Percentiles rank a stretch among this genome's conserved stretches.
Conservation (phyloP, 1,140 invertebrate genomes). For the Thaumetopoea pityocampa region DNA sequence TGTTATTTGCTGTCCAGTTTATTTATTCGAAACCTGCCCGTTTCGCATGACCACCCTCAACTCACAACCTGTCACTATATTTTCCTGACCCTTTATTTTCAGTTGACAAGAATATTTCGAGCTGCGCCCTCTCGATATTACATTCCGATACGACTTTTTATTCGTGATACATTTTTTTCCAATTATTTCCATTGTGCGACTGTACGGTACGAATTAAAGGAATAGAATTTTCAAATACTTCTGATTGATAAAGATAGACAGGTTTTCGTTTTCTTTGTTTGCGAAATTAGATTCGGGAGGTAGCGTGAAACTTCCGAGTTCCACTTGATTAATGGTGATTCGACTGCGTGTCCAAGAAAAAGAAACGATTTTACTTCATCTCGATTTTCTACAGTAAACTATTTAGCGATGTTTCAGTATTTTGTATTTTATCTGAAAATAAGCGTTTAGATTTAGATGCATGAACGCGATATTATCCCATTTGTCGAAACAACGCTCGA, state of each 20-base stretch:
- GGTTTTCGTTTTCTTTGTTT: slow-evolving; percentile 74
- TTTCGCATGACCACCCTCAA: slow-evolving; percentile 67
- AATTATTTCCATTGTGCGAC: slow-evolving; percentile 67
- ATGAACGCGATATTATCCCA: slow-evolving; percentile 66
- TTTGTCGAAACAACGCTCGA: slow-evolving; percentile 66
- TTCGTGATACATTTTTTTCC: slow-evolving; percentile 75
- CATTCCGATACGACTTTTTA: slow-evolving; percentile 72
- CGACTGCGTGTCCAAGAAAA: slow-evolving; percentile 45
- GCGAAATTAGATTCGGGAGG: slow-evolving; percentile 72
- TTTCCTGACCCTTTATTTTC: slow-evolving; percentile 71
- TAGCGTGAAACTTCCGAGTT: slow-evolving; percentile 69
- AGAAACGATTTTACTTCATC: slow-evolving; percentile 51
- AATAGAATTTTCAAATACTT: slow-evolving; percentile 74
- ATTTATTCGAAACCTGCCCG: slow-evolving; percentile 69
- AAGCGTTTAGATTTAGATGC: slow-evolving; percentile 63
- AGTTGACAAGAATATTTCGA: slow-evolving; percentile 71
- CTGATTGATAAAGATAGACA: slow-evolving; percentile 75
- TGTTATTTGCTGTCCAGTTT: slow-evolving; percentile 57
- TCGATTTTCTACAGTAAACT: slow-evolving; percentile 52
- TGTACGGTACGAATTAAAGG: slow-evolving; percentile 64
- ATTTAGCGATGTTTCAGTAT: slow-evolving; percentile 37
- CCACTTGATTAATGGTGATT: slow-evolving; percentile 72
- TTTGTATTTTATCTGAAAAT: slow-evolving; percentile 46
- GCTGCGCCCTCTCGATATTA: slow-evolving; percentile 64
- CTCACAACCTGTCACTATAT: slow-evolving; percentile 68